These are phyloP conservation scores for Dromiciops gliroides DNA, from an alignment of 2,113 vertebrate species.

Conservation along the genomic window DNA sequence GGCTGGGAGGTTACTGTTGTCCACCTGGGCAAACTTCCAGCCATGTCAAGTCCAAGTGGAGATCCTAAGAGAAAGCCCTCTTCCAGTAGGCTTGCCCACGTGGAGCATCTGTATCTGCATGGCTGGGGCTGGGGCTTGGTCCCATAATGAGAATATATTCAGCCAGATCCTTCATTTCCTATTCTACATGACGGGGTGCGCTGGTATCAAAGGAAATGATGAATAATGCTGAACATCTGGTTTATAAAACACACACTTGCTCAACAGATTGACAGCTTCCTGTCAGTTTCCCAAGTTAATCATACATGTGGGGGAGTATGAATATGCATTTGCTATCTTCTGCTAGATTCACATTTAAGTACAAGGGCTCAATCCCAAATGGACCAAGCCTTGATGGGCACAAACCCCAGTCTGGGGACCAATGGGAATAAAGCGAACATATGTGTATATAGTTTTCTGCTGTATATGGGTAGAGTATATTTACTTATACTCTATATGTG, in stretches of 20 bases:
- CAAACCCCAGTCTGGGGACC: not conserved
- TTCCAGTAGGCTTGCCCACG: conserved; percentile 42
- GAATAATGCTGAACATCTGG: conserved; percentile 78
- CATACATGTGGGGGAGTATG: conserved; percentile 50
- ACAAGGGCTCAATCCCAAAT: conserved; percentile 11
- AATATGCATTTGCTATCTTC: conserved; percentile 56
- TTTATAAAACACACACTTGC: conserved; percentile 77
- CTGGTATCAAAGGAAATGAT: conserved; percentile 78
- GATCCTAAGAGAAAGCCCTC: conserved; percentile 57
- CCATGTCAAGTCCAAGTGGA: conserved; percentile 55
- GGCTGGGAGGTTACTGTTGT: conserved; percentile 34
- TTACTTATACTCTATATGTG: not conserved
- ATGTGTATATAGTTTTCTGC: not conserved
- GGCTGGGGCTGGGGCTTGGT: conserved; percentile 34
- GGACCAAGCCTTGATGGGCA: not conserved
- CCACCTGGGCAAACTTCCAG: conserved; percentile 67
- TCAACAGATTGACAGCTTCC: conserved; percentile 78
- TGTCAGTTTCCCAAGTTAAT: conserved; percentile 73
- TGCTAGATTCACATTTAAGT: not conserved
- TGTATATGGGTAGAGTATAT: not conserved
- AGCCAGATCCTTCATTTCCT: conserved; percentile 77
- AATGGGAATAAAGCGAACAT: not conserved
- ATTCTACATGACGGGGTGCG: conserved; percentile 70
- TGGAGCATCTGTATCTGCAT: conserved; percentile 54
- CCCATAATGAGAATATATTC: conserved; percentile 68